Percentiles rank a stretch among this genome's conserved stretches.
These are phyloP conservation scores for Glyphotaelius pellucidus DNA, from an alignment of 2,888 invertebrate genomes.

Conservation along the genomic window DNA sequence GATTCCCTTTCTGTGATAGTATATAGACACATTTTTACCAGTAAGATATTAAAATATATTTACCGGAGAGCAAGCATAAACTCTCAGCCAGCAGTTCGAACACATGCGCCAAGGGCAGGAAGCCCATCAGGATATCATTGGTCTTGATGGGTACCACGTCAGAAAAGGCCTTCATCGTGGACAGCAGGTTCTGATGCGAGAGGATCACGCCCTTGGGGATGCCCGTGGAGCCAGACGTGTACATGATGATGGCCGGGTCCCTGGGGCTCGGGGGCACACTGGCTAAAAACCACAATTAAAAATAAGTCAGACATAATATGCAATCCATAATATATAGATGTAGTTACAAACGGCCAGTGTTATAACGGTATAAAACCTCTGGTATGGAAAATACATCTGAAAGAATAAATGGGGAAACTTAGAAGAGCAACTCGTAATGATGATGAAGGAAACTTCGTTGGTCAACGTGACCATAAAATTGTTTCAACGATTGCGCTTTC, in stretches of 20 bases:
- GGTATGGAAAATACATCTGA: too few relatives aligned
- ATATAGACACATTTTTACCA: neutral
- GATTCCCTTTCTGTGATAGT: neutral
- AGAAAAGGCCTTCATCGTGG: conserved; percentile 88
- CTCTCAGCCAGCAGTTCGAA: conserved; percentile 96
- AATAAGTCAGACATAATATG: neutral
- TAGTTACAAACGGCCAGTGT: too few relatives aligned
- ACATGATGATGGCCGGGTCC: conserved; percentile 98
- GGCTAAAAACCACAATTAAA: conserved; percentile 72
- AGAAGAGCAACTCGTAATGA: too few relatives aligned
- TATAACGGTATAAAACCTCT: too few relatives aligned
- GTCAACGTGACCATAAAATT: too few relatives aligned
- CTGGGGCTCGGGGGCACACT: conserved; percentile 80
- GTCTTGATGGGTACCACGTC: conserved; percentile 85
- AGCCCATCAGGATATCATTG: conserved; percentile 93
- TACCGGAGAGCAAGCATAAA: conserved; percentile 88
- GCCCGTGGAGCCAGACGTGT: conserved; percentile 98
- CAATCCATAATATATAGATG: too few relatives aligned
- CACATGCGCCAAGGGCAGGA: conserved; percentile 97
- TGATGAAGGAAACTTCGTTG: too few relatives aligned
- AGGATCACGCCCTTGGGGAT: conserved; percentile 94
- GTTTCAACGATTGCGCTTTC: too few relatives aligned
- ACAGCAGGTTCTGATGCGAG: conserved; percentile 88
- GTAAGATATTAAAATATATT: conserved; percentile 68
- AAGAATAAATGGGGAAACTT: too few relatives aligned